phyloP scores from a whole-genome alignment of 2,888 invertebrate species.

The Ichneumon xanthorius region DNA sequence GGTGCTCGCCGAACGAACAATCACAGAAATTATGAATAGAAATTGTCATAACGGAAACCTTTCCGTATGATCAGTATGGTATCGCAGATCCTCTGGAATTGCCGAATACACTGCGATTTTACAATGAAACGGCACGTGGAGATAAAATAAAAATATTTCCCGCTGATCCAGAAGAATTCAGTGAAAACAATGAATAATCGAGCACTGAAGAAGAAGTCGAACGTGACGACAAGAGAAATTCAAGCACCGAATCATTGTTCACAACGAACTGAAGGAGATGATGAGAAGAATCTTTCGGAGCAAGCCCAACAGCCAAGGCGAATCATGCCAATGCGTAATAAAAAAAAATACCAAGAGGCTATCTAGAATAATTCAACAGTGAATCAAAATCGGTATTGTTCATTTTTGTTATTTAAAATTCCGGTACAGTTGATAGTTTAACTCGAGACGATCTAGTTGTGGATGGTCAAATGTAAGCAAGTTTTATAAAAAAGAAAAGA shows the following conservation, averaged over 20 bases:
- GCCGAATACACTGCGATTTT: background rate
- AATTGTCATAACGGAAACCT: background rate
- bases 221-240: background rate
- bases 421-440: background rate
- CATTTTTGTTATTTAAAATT: background rate
- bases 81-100: background rate
- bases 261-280: background rate
- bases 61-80: background rate
- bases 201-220: background rate
- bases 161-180: background rate
- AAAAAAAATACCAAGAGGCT: constrained; percentile 1
- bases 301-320: background rate
- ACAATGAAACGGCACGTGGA: background rate
- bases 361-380: background rate
- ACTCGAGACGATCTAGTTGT: background rate
- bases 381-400: background rate
- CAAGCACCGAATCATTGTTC: background rate
- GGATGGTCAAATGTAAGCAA: background rate
- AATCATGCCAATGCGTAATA: background rate
- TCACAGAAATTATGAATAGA: background rate
- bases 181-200: background rate
- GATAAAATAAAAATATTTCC: background rate
- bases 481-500: background rate
- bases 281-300: background rate
- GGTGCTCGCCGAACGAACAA: constrained; percentile 3